These are phyloP conservation scores for Orchestes rusci DNA, from an alignment of 2,888 invertebrate genomes.

Conservation along the genomic window DNA sequence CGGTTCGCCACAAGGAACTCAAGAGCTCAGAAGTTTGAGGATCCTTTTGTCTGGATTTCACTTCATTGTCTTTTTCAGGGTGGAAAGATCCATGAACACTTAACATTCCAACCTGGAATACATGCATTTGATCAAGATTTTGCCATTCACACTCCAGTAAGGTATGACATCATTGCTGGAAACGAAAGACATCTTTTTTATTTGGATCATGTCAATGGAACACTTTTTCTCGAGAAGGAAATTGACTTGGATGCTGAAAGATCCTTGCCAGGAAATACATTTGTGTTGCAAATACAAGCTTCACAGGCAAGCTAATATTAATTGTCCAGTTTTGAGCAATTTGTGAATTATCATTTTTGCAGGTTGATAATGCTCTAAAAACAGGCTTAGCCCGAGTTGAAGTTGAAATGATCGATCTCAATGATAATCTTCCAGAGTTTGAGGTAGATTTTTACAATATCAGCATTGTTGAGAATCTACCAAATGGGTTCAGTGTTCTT, in stretches of 20 bases:
- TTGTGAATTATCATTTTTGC: conserved; percentile 1
- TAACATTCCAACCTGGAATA: conserved; percentile 65
- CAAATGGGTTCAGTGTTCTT: conserved; percentile 68
- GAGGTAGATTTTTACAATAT: conserved; percentile 87
- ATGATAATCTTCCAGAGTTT: conserved; percentile 81
- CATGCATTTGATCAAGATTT: conserved; percentile 73
- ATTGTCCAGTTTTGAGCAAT: not conserved
- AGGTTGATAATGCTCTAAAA: conserved; percentile 25
- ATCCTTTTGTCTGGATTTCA: too few relatives aligned
- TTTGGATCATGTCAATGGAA: conserved; percentile 66
- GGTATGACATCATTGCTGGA: conserved; percentile 74
- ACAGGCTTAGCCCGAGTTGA: conserved; percentile 67
- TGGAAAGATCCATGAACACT: conserved; percentile 56
- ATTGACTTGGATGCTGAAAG: conserved; percentile 73
- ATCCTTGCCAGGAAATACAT: conserved; percentile 67
- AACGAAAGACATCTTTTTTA: conserved; percentile 68
- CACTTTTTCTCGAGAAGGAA: conserved; percentile 69
- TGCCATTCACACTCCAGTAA: conserved; percentile 63
- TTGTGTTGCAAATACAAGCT: conserved; percentile 70
- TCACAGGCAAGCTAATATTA: conserved; percentile 56
- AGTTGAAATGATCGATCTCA: conserved; percentile 66
- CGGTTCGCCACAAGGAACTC: too few relatives aligned
- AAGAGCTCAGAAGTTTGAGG: too few relatives aligned
- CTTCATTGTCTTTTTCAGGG: conserved; percentile 10
- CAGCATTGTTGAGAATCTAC: conserved; percentile 85